These are phyloP conservation scores for Calcarius ornatus DNA, from an alignment of 2,113 vertebrate genomes.

Conservation along the genomic window DNA sequence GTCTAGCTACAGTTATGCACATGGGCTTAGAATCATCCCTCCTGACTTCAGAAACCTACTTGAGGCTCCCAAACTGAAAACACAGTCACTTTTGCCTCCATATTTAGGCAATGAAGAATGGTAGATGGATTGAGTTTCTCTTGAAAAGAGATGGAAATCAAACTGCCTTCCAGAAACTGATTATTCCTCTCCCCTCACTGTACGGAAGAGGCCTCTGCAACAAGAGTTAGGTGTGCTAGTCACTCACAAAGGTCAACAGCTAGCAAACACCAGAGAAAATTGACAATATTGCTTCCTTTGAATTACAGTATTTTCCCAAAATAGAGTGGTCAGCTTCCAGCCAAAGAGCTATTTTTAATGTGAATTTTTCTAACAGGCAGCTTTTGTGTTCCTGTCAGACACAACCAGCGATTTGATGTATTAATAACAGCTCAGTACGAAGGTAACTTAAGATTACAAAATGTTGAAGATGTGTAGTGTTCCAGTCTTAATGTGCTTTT, in stretches of 20 bases:
- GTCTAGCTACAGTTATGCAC: not conserved
- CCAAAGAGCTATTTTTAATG: not conserved
- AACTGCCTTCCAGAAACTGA: not conserved
- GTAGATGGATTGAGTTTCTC: not conserved
- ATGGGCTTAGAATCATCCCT: not conserved
- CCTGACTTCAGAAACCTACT: not conserved
- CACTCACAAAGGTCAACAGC: not conserved
- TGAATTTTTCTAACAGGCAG: not conserved
- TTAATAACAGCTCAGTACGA: not conserved
- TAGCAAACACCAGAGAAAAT: not conserved
- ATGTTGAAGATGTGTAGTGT: not conserved
- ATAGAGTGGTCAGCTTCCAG: not conserved
- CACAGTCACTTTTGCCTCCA: not conserved
- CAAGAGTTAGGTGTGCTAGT: not conserved
- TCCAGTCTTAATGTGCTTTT: not conserved
- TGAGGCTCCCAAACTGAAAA: not conserved
- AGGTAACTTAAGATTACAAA: conserved; percentile 5
- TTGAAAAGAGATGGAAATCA: not conserved
- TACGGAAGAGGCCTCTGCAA: not conserved
- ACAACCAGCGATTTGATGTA: not conserved
- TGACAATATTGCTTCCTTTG: not conserved
- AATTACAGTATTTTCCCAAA: conserved; percentile 12
- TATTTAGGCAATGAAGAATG: not conserved
- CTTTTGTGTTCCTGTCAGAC: not conserved
- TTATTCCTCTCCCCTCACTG: not conserved